Evolutionary conservation across 2,888 invertebrate genomes (phyloP), one percentile per base, ranked within the genome.

Genomic region (Caenorhabditis sp.): DNA sequence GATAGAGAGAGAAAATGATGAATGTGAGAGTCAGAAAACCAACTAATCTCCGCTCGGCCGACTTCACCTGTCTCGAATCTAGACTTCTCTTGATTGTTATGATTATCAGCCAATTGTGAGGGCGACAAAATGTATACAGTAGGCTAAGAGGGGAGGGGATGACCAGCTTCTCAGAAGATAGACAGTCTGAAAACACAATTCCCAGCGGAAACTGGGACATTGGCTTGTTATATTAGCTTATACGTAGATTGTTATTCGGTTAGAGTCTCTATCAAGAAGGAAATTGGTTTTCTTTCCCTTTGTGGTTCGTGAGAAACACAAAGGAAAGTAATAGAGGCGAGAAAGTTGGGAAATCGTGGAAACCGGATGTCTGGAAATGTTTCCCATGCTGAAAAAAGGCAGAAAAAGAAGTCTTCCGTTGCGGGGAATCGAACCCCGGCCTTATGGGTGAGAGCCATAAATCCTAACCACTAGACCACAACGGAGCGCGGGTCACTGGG

Each of bases 391-490:
- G n/a, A n/a, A n/a, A n/a, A n/a, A n/a, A n/a, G n/a, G n/a, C n/a
- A n/a, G n/a, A n/a, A n/a, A n/a, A n/a, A n/a, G n/a, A n/a, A n/a
- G n/a, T 72, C 41, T 82, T 85, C 82, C 75, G 80, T 75, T 83
- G 80, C 80, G 72, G 82, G 82, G 82, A 85, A 80, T 85, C 85
- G 82, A 85, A 85, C 85, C 85, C 85, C 76, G 84, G 85, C 85
- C 84, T 84, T 85, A 79, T 84, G 84, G 81, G 85, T 85, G 84
- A 84, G 84, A 84, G 85, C 84, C 85, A 84, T 79, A 85, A 84
- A 84, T 85, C 84, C 85, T 85, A 85, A 85, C 82, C 85, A 83
- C 82, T 85, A 85, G 85, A 85, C 82, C 82, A 85, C 79, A 73
- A 80, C 76, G 72, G 80, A 80, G 63, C 41, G 49, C 16, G 19